Evolutionary conservation across 1,140 invertebrate species (phyloP).

Genomic region (Halyomorpha halys): DNA sequence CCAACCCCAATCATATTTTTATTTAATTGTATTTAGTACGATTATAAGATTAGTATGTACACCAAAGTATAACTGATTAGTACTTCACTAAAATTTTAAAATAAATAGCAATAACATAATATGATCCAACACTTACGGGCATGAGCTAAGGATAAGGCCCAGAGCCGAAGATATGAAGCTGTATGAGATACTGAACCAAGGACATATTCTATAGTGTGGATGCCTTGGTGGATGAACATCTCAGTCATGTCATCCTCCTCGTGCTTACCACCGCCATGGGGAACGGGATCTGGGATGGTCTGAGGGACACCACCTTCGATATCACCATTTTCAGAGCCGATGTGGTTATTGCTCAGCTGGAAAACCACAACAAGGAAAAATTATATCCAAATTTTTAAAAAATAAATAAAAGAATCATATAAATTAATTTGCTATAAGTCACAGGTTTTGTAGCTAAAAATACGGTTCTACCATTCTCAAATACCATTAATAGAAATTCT

Average conservation of each 20-base stretch:
- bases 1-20: no score
- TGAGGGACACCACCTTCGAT: slow-evolving; percentile 51
- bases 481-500: no score
- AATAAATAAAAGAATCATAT: no score
- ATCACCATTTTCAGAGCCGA: slow-evolving; percentile 32
- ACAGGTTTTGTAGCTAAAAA: no score
- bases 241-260: slow-evolving; percentile 78
- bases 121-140: slow-evolving; percentile 57
- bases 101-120: no score
- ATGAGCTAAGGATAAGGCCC: slow-evolving; percentile 96
- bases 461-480: no score
- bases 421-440: no score
- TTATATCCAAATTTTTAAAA: neutral
- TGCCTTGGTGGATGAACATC: slow-evolving; percentile 91
- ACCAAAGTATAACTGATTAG: no score
- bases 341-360: slow-evolving; percentile 31
- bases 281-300: slow-evolving; percentile 43
- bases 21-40: no score
- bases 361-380: slow-evolving; percentile 5
- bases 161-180: slow-evolving; percentile 96
- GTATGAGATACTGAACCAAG: slow-evolving; percentile 96
- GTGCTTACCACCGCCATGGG: slow-evolving; percentile 73
- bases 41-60: no score
- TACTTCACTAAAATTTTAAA: neutral
- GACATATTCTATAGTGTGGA: slow-evolving; percentile 98